These are phyloP conservation scores for Pantherophis guttatus DNA, from an alignment of 2,113 vertebrate species.

Conservation along the genomic window DNA sequence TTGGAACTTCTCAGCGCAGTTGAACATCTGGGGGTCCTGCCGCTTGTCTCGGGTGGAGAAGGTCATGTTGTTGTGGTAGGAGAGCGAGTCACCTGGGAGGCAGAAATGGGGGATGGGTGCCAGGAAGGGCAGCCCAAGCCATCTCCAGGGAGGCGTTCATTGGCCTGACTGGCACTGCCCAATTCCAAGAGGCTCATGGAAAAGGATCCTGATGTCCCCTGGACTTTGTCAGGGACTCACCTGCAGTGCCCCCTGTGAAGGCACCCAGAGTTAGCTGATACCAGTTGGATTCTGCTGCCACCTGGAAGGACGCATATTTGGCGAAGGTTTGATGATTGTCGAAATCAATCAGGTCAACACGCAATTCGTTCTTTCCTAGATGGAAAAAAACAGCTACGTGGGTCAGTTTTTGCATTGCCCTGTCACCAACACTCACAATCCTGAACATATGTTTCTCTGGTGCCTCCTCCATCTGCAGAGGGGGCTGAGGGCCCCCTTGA, in stretches of 20 bases:
- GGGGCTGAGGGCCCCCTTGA: no score
- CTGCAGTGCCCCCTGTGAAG: slow-evolving; percentile 39
- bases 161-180: no score
- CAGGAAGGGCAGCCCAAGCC: not conserved
- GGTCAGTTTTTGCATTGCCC: no score
- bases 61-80: not conserved
- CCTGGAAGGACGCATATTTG: slow-evolving; percentile 12
- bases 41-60: slow-evolving; percentile 6
- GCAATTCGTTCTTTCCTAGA: not conserved
- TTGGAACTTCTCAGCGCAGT: not conserved
- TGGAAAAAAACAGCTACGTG: no score
- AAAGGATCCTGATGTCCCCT: no score
- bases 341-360: slow-evolving; percentile 44
- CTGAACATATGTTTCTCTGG: no score
- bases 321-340: slow-evolving; percentile 9
- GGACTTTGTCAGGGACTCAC: not conserved
- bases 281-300: slow-evolving; percentile 17
- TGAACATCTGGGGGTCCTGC: not conserved
- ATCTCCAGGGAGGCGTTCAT: no score
- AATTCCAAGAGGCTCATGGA: not conserved
- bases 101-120: not conserved
- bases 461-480: no score
- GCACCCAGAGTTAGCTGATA: slow-evolving; percentile 36
- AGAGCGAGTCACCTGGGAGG: not conserved
- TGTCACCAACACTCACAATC: no score